Evolutionary conservation across 1,140 invertebrate genomes (phyloP).

Genomic region (Oryctes rhinoceros): DNA sequence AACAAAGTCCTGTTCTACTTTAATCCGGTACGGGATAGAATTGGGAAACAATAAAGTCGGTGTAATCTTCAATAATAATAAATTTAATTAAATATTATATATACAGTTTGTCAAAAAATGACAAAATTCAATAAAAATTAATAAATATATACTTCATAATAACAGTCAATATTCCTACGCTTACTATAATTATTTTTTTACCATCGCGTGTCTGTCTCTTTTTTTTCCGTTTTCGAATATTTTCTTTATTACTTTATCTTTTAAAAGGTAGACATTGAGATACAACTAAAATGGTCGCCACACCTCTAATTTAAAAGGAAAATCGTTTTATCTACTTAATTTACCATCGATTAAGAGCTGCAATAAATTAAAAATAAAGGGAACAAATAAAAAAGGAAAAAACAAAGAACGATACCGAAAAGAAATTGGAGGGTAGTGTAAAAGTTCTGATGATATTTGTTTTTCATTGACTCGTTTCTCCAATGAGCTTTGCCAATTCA

Average conservation of each 20-base stretch:
- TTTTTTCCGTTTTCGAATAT: not conserved
- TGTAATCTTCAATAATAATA: not conserved
- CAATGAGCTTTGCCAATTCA: slow-evolving; percentile 27
- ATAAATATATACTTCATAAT: slow-evolving; percentile 32
- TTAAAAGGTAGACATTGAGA: slow-evolving; percentile 27
- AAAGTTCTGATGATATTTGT: slow-evolving; percentile 13
- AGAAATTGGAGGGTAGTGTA: not conserved
- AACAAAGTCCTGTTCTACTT: too few relatives aligned
- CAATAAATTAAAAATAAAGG: not conserved
- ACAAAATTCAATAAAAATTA: slow-evolving; percentile 32
- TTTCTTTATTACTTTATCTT: slow-evolving; percentile 5
- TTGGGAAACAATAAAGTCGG: not conserved
- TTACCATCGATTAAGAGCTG: not conserved
- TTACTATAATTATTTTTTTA: slow-evolving; percentile 15
- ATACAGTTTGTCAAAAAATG: slow-evolving; percentile 30
- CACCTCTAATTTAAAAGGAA: not conserved
- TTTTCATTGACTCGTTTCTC: slow-evolving; percentile 31
- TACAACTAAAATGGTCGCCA: slow-evolving; percentile 16
- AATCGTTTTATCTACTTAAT: not conserved
- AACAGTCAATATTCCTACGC: slow-evolving; percentile 26
- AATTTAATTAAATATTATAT: slow-evolving; percentile 32
- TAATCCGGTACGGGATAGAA: not conserved
- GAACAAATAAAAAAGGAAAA: not conserved
- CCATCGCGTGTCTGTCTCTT: not conserved
- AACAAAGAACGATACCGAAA: not conserved